These are phyloP conservation scores for Drosophila sturtevanti DNA, from an alignment of 1,140 invertebrate genomes.

Conservation along the genomic window DNA sequence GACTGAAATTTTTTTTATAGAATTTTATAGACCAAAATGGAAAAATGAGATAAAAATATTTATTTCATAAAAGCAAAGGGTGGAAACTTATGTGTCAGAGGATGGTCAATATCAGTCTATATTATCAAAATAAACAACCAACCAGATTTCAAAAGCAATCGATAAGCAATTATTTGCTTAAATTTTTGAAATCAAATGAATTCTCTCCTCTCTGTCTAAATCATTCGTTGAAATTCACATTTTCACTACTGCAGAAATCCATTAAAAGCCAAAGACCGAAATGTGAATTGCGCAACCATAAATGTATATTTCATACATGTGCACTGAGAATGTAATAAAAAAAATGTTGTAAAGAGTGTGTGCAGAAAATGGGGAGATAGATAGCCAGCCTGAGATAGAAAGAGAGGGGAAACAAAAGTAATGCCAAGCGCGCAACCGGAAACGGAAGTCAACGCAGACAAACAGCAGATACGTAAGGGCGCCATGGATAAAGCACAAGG, in stretches of 20 bases:
- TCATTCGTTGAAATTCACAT: conserved; percentile 32
- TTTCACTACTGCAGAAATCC: conserved; percentile 46
- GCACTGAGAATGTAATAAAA: conserved; percentile 57
- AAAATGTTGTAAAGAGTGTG: not conserved
- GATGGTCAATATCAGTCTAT: too few species aligned
- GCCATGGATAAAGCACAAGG: conserved; percentile 42
- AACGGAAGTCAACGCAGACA: conserved; percentile 70
- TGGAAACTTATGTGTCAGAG: too few species aligned
- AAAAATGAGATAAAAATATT: conserved; percentile 58
- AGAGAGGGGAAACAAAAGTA: conserved; percentile 36
- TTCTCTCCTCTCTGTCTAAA: not conserved
- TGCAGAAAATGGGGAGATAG: conserved; percentile 1
- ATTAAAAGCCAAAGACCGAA: conserved; percentile 42
- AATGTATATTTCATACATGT: conserved; percentile 33
- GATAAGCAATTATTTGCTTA: conserved; percentile 11
- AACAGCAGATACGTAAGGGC: conserved; percentile 62
- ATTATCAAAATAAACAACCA: conserved; percentile 33
- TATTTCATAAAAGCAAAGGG: too few species aligned
- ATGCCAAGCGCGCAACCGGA: conserved; percentile 68
- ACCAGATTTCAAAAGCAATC: conserved; percentile 22
- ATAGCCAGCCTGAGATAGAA: not conserved
- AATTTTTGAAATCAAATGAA: not conserved
- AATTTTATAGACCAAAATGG: too few species aligned
- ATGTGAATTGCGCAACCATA: conserved; percentile 30
- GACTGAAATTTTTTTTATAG: too few species aligned